Evolutionary conservation across 2,888 invertebrate species (phyloP).

Genomic region (Cephus nigrinus): DNA sequence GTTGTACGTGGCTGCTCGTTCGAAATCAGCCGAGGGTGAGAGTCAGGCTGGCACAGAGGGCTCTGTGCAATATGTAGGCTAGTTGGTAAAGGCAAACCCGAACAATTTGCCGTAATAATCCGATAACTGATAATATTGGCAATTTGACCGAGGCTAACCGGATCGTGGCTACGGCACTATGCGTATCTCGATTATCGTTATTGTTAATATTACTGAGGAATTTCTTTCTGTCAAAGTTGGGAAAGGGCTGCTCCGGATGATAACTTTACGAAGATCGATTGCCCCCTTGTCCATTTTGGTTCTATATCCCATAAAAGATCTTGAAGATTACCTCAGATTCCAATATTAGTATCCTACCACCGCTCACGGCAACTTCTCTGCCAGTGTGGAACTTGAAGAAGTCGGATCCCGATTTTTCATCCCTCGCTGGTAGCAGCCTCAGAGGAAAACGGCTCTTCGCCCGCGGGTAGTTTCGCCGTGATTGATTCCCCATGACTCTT

Average conservation of each 20-base stretch:
- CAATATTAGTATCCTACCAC: not conserved
- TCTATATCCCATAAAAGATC: not conserved
- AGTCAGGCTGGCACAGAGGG: not conserved
- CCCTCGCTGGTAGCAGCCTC: not conserved
- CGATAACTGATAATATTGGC: slow-evolving; percentile 60
- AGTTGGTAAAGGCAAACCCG: slow-evolving; percentile 49
- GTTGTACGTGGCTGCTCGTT: not conserved
- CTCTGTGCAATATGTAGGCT: slow-evolving; percentile 33
- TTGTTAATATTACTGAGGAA: slow-evolving; percentile 21
- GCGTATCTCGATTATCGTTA: slow-evolving; percentile 46
- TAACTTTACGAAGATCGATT: not conserved
- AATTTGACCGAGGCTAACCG: slow-evolving; percentile 49
- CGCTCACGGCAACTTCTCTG: not conserved
- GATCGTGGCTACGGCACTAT: slow-evolving; percentile 39
- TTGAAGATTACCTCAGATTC: not conserved
- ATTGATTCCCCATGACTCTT: not conserved
- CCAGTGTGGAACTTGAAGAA: not conserved
- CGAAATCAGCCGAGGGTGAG: not conserved
- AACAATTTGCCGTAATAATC: slow-evolving; percentile 61
- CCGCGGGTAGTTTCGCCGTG: not conserved
- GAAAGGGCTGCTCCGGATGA: not conserved
- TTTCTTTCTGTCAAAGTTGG: slow-evolving; percentile 9
- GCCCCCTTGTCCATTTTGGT: not conserved
- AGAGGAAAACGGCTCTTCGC: not conserved
- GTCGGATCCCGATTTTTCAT: not conserved